Conservation (phyloP, 1,140 invertebrate species). For the Drosophila jambulina region DNA sequence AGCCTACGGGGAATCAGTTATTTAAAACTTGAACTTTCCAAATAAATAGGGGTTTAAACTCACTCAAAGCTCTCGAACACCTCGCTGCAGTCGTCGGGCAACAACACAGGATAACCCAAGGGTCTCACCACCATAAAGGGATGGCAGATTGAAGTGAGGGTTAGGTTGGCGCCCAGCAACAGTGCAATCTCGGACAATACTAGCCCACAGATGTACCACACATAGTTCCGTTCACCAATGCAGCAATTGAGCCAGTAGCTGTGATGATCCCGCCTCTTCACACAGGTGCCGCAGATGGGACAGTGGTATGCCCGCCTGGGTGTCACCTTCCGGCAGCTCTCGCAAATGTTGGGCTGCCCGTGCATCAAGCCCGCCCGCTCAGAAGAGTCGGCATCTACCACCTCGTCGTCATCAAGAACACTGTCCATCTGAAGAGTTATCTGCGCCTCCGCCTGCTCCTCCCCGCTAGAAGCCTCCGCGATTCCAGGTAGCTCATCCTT, state of each 20-base stretch:
- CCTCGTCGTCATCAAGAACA: constrained; percentile 53
- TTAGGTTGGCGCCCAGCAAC: constrained; percentile 84
- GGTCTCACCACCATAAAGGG: constrained; percentile 83
- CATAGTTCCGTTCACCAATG: constrained; percentile 85
- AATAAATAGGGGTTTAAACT: constrained; percentile 24
- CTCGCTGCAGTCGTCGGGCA: constrained; percentile 86
- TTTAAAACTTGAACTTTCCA: neutral
- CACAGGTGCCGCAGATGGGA: constrained; percentile 72
- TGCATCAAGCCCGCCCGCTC: constrained; percentile 54
- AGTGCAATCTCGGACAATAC: constrained; percentile 70
- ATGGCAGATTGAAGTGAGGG: constrained; percentile 86
- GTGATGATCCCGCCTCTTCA: constrained; percentile 79
- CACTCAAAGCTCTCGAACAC: constrained; percentile 84
- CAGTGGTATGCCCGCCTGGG: constrained; percentile 74
- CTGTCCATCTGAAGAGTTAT: constrained; percentile 66
- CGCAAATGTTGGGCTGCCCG: constrained; percentile 72
- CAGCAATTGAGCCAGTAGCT: constrained; percentile 86
- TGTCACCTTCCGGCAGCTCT: constrained; percentile 71
- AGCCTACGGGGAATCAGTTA: constrained; percentile 42
- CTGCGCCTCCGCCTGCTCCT: constrained; percentile 68
- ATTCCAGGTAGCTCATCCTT: constrained; percentile 74
- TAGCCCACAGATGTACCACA: constrained; percentile 82
- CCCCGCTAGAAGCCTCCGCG: constrained; percentile 69
- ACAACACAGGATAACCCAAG: constrained; percentile 73
- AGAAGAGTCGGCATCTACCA: constrained; percentile 22